These are phyloP conservation scores for Elmis aenea DNA, from an alignment of 2,888 invertebrate genomes.

Conservation along the genomic window DNA sequence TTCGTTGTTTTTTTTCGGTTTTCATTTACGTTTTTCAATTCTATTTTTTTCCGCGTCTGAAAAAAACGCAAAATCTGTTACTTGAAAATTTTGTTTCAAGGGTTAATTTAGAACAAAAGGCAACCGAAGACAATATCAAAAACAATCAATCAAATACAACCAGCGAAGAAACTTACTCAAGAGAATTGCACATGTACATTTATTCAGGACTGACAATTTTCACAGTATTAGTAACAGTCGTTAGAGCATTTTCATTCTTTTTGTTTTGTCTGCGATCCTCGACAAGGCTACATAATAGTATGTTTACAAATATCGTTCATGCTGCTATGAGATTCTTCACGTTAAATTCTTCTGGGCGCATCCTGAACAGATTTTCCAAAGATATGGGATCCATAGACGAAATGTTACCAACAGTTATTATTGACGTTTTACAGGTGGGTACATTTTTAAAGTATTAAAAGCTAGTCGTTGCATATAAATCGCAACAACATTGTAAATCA, in stretches of 20 bases:
- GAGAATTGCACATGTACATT: conserved; percentile 31
- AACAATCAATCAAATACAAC: conserved; percentile 6
- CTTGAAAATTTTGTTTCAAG: conserved; percentile 26
- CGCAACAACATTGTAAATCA: too few relatives aligned
- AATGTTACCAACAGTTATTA: conserved; percentile 47
- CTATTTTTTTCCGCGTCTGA: too few relatives aligned
- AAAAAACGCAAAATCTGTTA: too few relatives aligned
- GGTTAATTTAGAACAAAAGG: conserved; percentile 37
- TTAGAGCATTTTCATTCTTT: conserved; percentile 52
- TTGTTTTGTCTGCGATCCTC: conserved; percentile 52
- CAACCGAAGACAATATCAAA: conserved; percentile 18
- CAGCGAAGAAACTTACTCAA: conserved; percentile 1
- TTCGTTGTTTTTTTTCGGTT: too few relatives aligned
- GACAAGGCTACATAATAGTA: conserved; percentile 52
- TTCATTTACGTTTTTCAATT: too few relatives aligned
- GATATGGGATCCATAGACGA: conserved; percentile 61
- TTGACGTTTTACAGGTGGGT: conserved; percentile 48
- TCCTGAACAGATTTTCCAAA: conserved; percentile 68
- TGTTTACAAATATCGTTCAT: conserved; percentile 53
- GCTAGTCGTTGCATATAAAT: too few relatives aligned
- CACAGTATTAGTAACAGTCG: conserved; percentile 44
- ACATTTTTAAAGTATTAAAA: conserved; percentile 33
- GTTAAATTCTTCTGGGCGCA: conserved; percentile 58
- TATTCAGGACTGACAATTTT: conserved; percentile 33
- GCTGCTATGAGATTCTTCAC: conserved; percentile 67